Evolutionary conservation across 2,888 invertebrate species (phyloP), one percentile per base, ranked within the genome.

Genomic region (Melitaea athalia): DNA sequence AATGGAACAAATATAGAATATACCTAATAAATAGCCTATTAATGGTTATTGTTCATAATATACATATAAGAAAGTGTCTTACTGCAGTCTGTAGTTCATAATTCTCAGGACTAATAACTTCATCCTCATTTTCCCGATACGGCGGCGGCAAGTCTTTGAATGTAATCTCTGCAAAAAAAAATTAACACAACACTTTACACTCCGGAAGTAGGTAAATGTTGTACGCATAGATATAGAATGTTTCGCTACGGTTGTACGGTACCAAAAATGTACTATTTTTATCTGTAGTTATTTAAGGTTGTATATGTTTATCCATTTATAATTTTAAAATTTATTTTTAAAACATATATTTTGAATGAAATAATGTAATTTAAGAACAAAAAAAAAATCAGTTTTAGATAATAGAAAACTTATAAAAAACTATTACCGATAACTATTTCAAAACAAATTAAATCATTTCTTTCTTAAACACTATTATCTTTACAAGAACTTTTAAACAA

Each of bases 71-170:
- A n/a, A 38, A 15, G 33, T 15, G 17, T 63, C 69, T 67, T 70
- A 78, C 78, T 75, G 72, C 68, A 72, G 65, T 70, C 59, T 67
- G 72, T 59, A 47, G 64, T 65, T 75, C 77, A 72, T 71, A 77
- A 71, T 75, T 74, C 75, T 79, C 80, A 52, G 64, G 72, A 72
- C 74, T 57, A n/a, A 61, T 71, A 55, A 61, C 33, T 71, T 73
- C 77, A 69, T 75, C 79, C 74, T 85, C 87, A 77, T 84, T 86
- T 78, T 87, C 89, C 77, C 82, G 82, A 77, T 91, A 91, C 49
- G 91, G 90, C 70, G 91, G 91, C 77, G 91, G 91, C 74, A 84
- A 81, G 68, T 90, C 90, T 80, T 90, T 92, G 74, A 83, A 79
- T 72, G 83, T 80, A 72, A 88, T 82, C 80, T 88, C 92, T 92